A percentile compares a stretch with the other conserved stretches of the same genome.
Evolutionary conservation across 1,140 invertebrate genomes (phyloP).

Genomic region (Zophobas morio): DNA sequence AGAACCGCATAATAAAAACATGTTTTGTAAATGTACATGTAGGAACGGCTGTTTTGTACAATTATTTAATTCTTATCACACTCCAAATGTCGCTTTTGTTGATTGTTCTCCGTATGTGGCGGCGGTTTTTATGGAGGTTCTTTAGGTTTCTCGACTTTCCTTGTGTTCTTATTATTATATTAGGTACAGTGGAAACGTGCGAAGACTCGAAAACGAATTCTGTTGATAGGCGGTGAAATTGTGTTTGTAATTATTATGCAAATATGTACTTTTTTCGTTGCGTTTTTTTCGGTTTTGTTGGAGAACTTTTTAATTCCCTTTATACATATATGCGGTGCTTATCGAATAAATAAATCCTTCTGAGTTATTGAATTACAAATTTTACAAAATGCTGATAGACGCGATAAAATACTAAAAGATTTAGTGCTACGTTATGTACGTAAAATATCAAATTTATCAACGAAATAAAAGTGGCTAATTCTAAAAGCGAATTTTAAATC

Average conservation of each 20-base stretch:
- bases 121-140: conserved; percentile 9
- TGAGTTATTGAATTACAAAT: too few relatives aligned
- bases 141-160: not conserved
- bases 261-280: not conserved
- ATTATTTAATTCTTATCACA: conserved; percentile 14
- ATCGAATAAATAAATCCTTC: not conserved
- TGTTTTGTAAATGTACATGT: conserved; percentile 10
- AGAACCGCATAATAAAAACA: not conserved
- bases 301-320: not conserved
- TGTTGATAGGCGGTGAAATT: not conserved
- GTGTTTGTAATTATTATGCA: conserved; percentile 23
- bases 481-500: too few relatives aligned
- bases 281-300: not conserved
- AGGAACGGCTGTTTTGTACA: not conserved
- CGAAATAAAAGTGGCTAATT: too few relatives aligned
- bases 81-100: conserved; percentile 24
- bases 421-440: too few relatives aligned
- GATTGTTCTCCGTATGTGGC: conserved; percentile 31
- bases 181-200: conserved; percentile 9
- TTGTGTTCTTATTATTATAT: conserved; percentile 26
- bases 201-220: conserved; percentile 13
- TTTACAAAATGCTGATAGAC: too few relatives aligned
- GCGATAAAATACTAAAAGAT: too few relatives aligned
- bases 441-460: too few relatives aligned
- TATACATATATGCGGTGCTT: not conserved